phyloP scores from a whole-genome alignment of 2,888 invertebrate genomes.

The Lycaena phlaeas region DNA sequence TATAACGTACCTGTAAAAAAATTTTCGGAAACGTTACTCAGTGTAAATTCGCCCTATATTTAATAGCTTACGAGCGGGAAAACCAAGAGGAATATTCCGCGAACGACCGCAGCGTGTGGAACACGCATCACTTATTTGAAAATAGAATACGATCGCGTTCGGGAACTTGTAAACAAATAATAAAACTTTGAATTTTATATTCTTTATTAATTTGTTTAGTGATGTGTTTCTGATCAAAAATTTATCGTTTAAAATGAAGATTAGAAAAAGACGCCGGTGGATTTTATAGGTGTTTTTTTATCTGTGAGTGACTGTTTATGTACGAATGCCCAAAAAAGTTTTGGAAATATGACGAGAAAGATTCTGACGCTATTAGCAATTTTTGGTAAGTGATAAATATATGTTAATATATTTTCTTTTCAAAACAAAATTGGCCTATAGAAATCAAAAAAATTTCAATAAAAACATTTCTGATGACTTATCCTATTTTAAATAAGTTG shows the following conservation, averaged over 20 bases:
- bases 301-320: neutral
- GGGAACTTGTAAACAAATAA: neutral
- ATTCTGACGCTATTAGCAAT: neutral
- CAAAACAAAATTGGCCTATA: too few relatives aligned
- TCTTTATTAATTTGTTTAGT: neutral
- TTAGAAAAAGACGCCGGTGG: constrained; percentile 4
- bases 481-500: too few relatives aligned
- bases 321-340: too few relatives aligned
- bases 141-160: neutral
- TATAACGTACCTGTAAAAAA: too few relatives aligned
- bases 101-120: neutral
- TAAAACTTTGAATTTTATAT: neutral
- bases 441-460: too few relatives aligned
- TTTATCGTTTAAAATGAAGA: neutral
- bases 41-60: neutral
- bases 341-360: neutral
- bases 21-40: neutral
- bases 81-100: constrained; percentile 2
- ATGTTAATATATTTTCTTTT: too few relatives aligned
- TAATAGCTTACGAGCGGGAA: neutral
- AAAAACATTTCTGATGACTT: too few relatives aligned
- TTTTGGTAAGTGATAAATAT: neutral
- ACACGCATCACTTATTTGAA: neutral
- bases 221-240: neutral
- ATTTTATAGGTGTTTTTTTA: neutral